Base-by-base conservation (phyloP, 2,888 invertebrate genomes). In the Steromphala cineraria region DNA sequence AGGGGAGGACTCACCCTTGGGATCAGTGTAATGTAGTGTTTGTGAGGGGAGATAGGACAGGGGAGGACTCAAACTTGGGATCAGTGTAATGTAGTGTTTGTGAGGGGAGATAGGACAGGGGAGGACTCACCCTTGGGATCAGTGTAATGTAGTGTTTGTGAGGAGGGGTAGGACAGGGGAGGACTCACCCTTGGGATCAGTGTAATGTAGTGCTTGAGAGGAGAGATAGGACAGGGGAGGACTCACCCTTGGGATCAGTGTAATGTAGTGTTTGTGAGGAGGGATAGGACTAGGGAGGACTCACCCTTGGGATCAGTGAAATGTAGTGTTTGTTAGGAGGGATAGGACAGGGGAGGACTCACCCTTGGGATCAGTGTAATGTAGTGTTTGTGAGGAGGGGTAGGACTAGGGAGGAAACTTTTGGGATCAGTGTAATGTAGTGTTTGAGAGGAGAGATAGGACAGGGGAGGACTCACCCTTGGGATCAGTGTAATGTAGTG, bases 231-330 rank as follows among this genome's bases (percentile, higher is more conserved):
- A 13, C 10, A 10, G 46, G 13, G 46, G 10, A 46, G 17, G 19
- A 56, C 84, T 82, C 85, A 91, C 88, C 86, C 87, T 88, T 81
- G 90, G 88, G 82, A 86, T 88, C 53, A 87, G 83, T 55, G 90
- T 83, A 13, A 10, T 13, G 46, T 5, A 10, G 10, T 46, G 46
- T 2, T 36, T 7, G n/a, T n/a, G n/a, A 36, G 7, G 7, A n/a
- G 4, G 7, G 36, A 36, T 7, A 36, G 36, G 7, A 13, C 10
- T 1, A 13, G 13, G 46, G 10, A 46, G 17, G 19, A 56, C 84
- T 82, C 85, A 91, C 88, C 86, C 87, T 88, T 81, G 90, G 88
- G 82, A 86, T 88, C 53, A 87, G 83, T 55, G 90, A 5, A 13
- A 10, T 13, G 46, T 5, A 10, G 10, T 46, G 46, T 2, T 36